Percentiles rank a stretch among this genome's conserved stretches.
These are phyloP conservation scores for Sebastes minor DNA, from an alignment of 2,797 vertebrate species.

Conservation along the genomic window DNA sequence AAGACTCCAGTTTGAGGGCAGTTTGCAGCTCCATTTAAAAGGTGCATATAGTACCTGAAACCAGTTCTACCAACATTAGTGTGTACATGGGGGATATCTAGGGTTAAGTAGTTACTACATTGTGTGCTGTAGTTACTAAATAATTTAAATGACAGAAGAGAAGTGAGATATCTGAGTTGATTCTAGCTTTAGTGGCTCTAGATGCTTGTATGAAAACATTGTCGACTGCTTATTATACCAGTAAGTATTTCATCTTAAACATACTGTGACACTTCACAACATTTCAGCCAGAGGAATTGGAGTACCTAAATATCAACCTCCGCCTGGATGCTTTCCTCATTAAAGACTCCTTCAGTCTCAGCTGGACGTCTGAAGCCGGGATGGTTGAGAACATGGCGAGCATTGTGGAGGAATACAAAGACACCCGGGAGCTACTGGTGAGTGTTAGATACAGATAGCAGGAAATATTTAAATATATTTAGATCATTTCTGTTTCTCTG, in stretches of 20 bases:
- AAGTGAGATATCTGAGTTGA: background rate
- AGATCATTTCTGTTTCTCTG: background rate
- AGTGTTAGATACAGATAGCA: conserved; percentile 21
- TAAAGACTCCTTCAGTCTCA: conserved; percentile 86
- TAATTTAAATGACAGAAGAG: background rate
- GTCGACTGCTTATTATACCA: background rate
- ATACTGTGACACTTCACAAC: background rate
- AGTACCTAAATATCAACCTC: conserved; percentile 85
- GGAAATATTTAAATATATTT: background rate
- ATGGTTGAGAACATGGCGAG: conserved; percentile 87
- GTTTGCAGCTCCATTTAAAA: no score
- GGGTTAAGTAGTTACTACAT: background rate
- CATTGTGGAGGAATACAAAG: conserved; percentile 89
- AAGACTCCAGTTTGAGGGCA: no score
- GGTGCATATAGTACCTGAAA: no score
- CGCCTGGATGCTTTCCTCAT: conserved; percentile 82
- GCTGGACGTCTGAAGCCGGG: conserved; percentile 86
- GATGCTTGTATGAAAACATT: background rate
- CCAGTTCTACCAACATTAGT: no score
- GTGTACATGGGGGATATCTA: background rate
- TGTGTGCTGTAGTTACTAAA: background rate
- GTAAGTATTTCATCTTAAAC: background rate
- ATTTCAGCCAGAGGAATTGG: conserved; percentile 83
- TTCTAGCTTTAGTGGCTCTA: background rate
- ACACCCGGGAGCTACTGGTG: conserved; percentile 86